phyloP scores from a whole-genome alignment of 1,140 invertebrate species.

The Tyrophagus putrescentiae region DNA sequence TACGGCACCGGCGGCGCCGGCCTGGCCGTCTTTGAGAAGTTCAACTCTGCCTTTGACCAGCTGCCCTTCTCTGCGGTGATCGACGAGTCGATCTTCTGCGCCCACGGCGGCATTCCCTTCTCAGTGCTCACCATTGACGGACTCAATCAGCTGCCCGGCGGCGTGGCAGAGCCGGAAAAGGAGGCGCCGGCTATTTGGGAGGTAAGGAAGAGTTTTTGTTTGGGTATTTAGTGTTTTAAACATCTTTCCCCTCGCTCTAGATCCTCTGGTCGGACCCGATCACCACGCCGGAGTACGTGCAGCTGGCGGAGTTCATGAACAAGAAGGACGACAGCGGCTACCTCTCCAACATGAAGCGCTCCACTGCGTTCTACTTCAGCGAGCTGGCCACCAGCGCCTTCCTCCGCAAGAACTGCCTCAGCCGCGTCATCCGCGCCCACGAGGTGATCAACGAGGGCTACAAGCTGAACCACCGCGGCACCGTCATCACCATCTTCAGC shows the following conservation, averaged over 20 bases:
- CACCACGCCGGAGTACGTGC: not conserved
- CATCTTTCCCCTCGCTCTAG: slow-evolving; percentile 52
- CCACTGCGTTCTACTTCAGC: slow-evolving; percentile 54
- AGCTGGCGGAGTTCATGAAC: slow-evolving; percentile 9
- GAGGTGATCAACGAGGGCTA: slow-evolving; percentile 40
- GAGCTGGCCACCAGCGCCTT: slow-evolving; percentile 48
- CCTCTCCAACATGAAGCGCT: slow-evolving; percentile 45
- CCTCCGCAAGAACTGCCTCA: slow-evolving; percentile 44
- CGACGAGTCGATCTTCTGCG: slow-evolving; percentile 50
- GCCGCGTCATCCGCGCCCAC: slow-evolving; percentile 53
- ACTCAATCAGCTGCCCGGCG: slow-evolving; percentile 46
- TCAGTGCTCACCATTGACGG: slow-evolving; percentile 38
- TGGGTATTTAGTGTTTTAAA: slow-evolving; percentile 29
- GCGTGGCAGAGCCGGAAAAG: slow-evolving; percentile 45
- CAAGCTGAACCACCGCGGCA: slow-evolving; percentile 41
- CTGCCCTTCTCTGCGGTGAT: slow-evolving; percentile 53
- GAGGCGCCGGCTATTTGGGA: slow-evolving; percentile 55
- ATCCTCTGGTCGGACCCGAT: slow-evolving; percentile 59
- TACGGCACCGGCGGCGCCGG: slow-evolving; percentile 48
- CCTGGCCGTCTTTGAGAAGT: slow-evolving; percentile 45
- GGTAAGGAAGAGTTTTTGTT: slow-evolving; percentile 35
- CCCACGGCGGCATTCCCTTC: slow-evolving; percentile 55
- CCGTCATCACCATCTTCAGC: slow-evolving; percentile 49
- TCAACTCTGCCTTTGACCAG: slow-evolving; percentile 52
- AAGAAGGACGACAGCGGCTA: not conserved